Evolutionary conservation across 2,113 vertebrate genomes (phyloP), one percentile per base, ranked within the genome.

Genomic region (Salvelinus namaycush): DNA sequence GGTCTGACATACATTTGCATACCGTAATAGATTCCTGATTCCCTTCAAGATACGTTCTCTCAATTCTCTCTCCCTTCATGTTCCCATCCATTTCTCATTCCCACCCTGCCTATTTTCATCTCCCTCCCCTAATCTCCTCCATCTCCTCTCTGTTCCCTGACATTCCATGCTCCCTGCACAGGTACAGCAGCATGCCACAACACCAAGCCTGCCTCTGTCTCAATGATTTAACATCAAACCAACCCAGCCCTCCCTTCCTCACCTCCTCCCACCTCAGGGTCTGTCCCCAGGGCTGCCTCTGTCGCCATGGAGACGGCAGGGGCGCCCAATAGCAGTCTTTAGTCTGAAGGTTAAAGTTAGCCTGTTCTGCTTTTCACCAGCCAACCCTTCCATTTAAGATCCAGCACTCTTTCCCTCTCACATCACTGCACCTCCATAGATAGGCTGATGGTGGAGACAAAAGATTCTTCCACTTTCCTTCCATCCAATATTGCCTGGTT

Each of bases 291-390:
- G 90, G 89, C 80, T 70, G 75, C 87, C 81, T 73, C 84, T 91
- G 91, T 94, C 88, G 83, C 88, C 91, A 93, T 94, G 92, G 93
- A 89, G 88, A 93, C 84, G 24, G 76, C 75, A 75, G 57, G 77
- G 80, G 81, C 60, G 69, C 83, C 82, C 79, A 85, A 85, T 89
- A 80, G 59, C 76, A 24, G 57, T 60, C 76, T 84, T 77, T 81
- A 65, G 54, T 87, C 79, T 92, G 89, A 92, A 92, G 88, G 91
- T 92, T 92, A 90, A 93, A 93, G 88, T 93, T 91, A 85, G 78
- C 48, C 75, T 75, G 14, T 18, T 27, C 34, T 22, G 31, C 34
- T n/a, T 22, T 29, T 44, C 26, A n/a, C 68, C 5, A 39, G 9
- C 31, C 31, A 27, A 27, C 14, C 66, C 66, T 16, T 31, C 68